Evolutionary conservation across 2,888 invertebrate species (phyloP).

Genomic region (Endomychus coccineus): DNA sequence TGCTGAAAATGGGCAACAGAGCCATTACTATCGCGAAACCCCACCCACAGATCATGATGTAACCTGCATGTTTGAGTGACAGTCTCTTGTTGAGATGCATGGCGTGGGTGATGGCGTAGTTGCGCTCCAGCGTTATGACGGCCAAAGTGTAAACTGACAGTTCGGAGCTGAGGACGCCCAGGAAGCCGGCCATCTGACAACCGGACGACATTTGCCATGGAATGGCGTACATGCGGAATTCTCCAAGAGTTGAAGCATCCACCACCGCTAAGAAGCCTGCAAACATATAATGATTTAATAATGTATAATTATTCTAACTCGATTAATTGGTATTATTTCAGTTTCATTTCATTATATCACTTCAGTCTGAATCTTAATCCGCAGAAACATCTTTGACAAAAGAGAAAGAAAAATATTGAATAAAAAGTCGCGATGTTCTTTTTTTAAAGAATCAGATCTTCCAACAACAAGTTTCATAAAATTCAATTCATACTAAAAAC

Average conservation of each 20-base stretch:
- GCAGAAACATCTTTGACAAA: too few species aligned
- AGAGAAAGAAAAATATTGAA: too few species aligned
- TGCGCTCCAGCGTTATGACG: slow-evolving; percentile 90
- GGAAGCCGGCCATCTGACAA: slow-evolving; percentile 89
- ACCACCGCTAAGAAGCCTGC: slow-evolving; percentile 87
- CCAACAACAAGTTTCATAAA: too few species aligned
- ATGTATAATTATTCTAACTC: background rate
- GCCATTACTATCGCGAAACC: slow-evolving; percentile 82
- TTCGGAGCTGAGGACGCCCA: slow-evolving; percentile 90
- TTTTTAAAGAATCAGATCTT: too few species aligned
- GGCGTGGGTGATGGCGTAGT: slow-evolving; percentile 96
- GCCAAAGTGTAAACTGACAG: slow-evolving; percentile 92
- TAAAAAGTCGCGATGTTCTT: too few species aligned
- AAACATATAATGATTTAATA: slow-evolving; percentile 15
- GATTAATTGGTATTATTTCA: too few species aligned
- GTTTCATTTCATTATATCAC: too few species aligned
- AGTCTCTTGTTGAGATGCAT: slow-evolving; percentile 93
- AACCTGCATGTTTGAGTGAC: slow-evolving; percentile 84
- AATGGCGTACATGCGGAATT: slow-evolving; percentile 93
- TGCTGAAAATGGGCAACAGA: slow-evolving; percentile 77
- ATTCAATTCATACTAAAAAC: too few species aligned
- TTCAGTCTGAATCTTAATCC: too few species aligned
- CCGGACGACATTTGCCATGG: slow-evolving; percentile 95
- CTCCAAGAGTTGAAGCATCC: slow-evolving; percentile 91
- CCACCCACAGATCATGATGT: slow-evolving; percentile 93